phyloP scores from a whole-genome alignment of 2,113 vertebrate genomes.

The Alligator mississippiensis region DNA sequence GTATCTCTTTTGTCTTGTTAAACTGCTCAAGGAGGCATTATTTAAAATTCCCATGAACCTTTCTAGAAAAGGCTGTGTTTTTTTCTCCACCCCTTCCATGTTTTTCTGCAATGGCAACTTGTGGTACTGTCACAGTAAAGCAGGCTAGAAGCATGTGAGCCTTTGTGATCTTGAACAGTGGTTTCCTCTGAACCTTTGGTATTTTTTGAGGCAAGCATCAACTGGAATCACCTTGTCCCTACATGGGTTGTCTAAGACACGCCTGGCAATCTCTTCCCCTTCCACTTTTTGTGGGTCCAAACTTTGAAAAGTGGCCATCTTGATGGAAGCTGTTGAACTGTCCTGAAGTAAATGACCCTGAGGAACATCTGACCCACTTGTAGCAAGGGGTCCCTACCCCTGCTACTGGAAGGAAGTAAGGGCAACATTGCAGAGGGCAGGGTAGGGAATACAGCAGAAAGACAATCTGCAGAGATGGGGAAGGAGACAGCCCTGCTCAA shows the following conservation, averaged over 20 bases:
- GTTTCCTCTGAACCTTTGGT: neutral
- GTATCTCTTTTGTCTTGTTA: neutral
- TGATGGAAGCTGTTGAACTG: neutral
- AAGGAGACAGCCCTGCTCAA: too few relatives aligned
- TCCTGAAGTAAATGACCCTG: neutral
- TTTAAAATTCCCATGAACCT: neutral
- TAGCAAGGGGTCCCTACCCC: too few relatives aligned
- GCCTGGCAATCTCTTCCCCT: neutral
- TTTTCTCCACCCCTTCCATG: too few relatives aligned
- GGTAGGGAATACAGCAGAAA: too few relatives aligned
- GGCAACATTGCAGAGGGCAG: too few relatives aligned
- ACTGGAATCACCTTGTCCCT: neutral
- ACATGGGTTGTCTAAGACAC: neutral
- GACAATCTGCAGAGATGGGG: too few relatives aligned
- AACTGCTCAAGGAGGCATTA: neutral
- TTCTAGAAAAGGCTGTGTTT: too few relatives aligned
- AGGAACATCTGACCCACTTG: too few relatives aligned
- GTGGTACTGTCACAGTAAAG: too few relatives aligned
- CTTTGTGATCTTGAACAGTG: neutral
- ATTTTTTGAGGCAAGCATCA: neutral
- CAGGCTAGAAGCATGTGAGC: too few relatives aligned
- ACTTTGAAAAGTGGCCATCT: slow-evolving; percentile 2
- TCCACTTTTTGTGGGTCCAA: neutral
- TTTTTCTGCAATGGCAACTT: too few relatives aligned
- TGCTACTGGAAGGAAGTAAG: too few relatives aligned